Percentiles rank a stretch among this genome's conserved stretches.
Conservation (phyloP, 1,140 invertebrate species). For the Drosophila virilis region DNA sequence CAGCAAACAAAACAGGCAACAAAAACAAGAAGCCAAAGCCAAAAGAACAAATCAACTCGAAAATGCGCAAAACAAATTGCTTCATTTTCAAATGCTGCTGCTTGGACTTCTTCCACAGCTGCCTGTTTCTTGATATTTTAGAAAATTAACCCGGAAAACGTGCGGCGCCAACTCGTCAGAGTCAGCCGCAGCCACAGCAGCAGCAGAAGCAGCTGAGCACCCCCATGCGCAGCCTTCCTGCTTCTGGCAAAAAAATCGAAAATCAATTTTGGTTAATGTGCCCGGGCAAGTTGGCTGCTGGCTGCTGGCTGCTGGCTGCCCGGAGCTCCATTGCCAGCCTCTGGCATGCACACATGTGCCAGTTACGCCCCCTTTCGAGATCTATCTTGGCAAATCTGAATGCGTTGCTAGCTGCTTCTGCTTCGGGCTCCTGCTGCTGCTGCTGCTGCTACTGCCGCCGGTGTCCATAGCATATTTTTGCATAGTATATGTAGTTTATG, state of each 20-base stretch:
- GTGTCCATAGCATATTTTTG: constrained; percentile 50
- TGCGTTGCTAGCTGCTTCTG: constrained; percentile 1
- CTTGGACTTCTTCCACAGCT: constrained; percentile 3
- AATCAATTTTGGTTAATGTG: constrained; percentile 81
- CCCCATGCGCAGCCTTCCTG: neutral
- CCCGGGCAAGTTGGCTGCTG: constrained; percentile 32
- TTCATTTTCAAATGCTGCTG: constrained; percentile 71
- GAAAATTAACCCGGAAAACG: constrained; percentile 47
- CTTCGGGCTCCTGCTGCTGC: neutral
- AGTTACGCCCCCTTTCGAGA: neutral
- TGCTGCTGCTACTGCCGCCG: neutral
- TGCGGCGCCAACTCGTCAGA: constrained; percentile 26
- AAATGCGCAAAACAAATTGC: constrained; percentile 76
- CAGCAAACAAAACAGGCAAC: constrained; percentile 13
- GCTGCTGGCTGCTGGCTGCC: constrained; percentile 14
- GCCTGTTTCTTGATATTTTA: constrained; percentile 53
- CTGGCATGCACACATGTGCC: constrained; percentile 34
- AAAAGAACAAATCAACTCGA: constrained; percentile 35
- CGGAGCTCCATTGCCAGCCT: constrained; percentile 2
- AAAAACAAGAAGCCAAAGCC: constrained; percentile 27
- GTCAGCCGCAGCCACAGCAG: neutral
- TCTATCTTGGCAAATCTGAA: constrained; percentile 14
- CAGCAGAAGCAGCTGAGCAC: neutral
- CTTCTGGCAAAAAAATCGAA: constrained; percentile 57
- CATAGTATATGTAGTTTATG: constrained; percentile 54